Percentiles rank a stretch among this genome's conserved stretches.
These are phyloP conservation scores for Gavia stellata DNA, from an alignment of 2,113 vertebrate species.

Conservation along the genomic window DNA sequence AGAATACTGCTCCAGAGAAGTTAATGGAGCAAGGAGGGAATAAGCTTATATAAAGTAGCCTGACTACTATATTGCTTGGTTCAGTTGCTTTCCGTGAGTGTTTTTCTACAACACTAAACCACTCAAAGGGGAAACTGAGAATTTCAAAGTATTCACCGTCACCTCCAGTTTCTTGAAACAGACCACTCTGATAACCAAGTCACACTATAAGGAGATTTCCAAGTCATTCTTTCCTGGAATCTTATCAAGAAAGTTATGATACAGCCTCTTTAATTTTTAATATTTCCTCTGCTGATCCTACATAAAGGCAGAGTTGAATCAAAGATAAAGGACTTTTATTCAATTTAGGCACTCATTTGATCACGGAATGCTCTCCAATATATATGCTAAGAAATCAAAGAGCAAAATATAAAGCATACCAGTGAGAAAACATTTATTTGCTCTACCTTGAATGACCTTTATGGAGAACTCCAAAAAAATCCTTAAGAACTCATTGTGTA, in stretches of 20 bases:
- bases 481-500: background rate
- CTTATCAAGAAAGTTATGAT: background rate
- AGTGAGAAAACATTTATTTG: background rate
- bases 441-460: background rate
- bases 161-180: background rate
- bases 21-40: background rate
- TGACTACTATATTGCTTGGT: background rate
- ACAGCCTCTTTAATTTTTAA: background rate
- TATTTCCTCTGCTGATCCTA: background rate
- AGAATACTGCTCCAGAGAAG: background rate
- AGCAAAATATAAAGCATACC: background rate
- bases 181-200: background rate
- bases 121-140: background rate
- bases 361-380: background rate
- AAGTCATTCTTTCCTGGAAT: background rate
- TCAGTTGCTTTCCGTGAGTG: background rate
- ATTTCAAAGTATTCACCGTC: background rate
- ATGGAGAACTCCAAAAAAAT: background rate
- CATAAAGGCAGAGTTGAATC: background rate
- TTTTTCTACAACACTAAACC: background rate
- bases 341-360: background rate
- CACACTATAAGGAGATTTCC: background rate
- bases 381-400: background rate
- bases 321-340: background rate
- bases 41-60: background rate